Percentiles rank a stretch among this genome's conserved stretches.
Evolutionary conservation across 2,113 vertebrate species (phyloP).

Genomic region (Python bivittatus): DNA sequence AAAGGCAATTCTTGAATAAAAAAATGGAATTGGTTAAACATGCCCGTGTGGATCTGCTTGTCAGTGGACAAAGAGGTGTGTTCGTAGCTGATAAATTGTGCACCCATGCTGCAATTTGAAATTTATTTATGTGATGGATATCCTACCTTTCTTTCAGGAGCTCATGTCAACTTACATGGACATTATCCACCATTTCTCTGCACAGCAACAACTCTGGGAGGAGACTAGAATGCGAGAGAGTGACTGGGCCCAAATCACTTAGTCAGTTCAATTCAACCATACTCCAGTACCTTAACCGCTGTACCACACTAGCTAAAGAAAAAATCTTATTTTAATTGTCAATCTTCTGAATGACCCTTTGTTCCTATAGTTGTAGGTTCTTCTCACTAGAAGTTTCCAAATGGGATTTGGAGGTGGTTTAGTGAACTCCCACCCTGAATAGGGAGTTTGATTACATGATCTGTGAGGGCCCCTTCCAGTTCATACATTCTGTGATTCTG

Average conservation of each 20-base stretch:
- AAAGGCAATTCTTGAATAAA: conserved; percentile 81
- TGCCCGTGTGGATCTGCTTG: conserved; percentile 58
- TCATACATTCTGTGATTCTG: background rate
- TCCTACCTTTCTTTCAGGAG: background rate
- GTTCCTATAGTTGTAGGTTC: background rate
- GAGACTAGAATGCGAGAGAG: background rate
- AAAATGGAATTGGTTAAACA: conserved; percentile 69
- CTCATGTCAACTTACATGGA: background rate
- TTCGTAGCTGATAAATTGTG: background rate
- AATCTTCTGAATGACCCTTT: background rate
- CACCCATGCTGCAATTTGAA: background rate
- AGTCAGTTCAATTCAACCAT: background rate
- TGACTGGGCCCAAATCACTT: background rate
- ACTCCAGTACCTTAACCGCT: background rate
- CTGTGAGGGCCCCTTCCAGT: background rate
- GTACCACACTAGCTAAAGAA: background rate
- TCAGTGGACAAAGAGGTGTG: background rate
- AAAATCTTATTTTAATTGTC: background rate
- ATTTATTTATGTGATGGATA: background rate
- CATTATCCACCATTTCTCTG: background rate
- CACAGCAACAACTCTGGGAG: background rate
- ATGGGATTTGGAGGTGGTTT: background rate
- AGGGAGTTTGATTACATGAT: background rate
- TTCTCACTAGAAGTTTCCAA: background rate
- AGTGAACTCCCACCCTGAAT: background rate